phyloP scores from a whole-genome alignment of 2,888 invertebrate genomes.

The Chrysolina haemoptera region DNA sequence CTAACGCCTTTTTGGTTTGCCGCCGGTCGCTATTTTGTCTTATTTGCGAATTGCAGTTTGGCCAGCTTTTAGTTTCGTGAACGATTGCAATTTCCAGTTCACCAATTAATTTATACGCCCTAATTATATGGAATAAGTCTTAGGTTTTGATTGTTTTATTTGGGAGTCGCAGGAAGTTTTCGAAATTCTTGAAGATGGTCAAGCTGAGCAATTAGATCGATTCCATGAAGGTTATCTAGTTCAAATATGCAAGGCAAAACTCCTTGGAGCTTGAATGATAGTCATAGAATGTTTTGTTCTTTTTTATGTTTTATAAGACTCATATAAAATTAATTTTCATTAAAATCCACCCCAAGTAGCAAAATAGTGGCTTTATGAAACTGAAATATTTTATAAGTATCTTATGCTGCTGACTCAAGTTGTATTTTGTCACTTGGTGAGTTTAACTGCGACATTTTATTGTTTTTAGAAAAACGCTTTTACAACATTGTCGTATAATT shows the following conservation, averaged over 20 bases:
- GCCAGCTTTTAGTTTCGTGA: constrained; percentile 49
- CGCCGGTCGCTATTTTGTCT: constrained; percentile 31
- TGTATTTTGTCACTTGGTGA: too few relatives aligned
- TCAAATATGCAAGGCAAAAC: neutral
- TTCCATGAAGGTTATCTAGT: constrained; percentile 11
- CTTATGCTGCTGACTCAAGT: too few relatives aligned
- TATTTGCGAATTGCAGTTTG: constrained; percentile 52
- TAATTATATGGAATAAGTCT: constrained; percentile 50
- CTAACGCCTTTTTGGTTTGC: constrained; percentile 40
- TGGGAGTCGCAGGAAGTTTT: constrained; percentile 33
- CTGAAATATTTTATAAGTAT: too few relatives aligned
- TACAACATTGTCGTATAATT: too few relatives aligned
- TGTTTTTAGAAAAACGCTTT: too few relatives aligned
- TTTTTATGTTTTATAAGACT: too few relatives aligned
- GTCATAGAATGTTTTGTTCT: too few relatives aligned
- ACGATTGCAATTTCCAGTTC: constrained; percentile 44
- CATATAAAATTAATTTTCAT: too few relatives aligned
- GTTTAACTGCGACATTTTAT: too few relatives aligned
- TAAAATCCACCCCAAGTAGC: too few relatives aligned
- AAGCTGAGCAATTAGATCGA: neutral
- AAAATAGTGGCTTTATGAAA: too few relatives aligned
- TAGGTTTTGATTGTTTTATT: constrained; percentile 49
- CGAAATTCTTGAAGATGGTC: constrained; percentile 19
- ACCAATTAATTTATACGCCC: constrained; percentile 48
- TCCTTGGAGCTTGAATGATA: too few relatives aligned